Conservation (phyloP, 92 coral and sea anemone species). For the Bergia sp. region DNA sequence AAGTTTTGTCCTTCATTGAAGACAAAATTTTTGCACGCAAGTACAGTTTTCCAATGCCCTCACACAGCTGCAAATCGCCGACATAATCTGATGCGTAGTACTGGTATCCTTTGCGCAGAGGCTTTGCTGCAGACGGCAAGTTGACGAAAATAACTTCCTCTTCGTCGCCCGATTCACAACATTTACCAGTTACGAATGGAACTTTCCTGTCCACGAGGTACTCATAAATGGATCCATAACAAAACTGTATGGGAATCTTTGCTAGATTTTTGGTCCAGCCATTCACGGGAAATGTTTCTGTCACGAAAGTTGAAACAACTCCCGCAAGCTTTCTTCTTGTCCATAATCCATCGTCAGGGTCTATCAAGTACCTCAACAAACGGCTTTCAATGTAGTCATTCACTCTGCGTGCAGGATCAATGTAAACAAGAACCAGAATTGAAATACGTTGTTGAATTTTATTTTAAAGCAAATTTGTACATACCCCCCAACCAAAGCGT, state of each 20-base stretch:
- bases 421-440: background rate
- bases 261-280: constrained; percentile 24
- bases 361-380: background rate
- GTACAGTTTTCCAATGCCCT: background rate
- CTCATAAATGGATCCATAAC: background rate
- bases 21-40: constrained; percentile 5
- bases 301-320: background rate
- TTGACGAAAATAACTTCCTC: constrained; percentile 27
- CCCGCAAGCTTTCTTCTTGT: constrained; percentile 10
- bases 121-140: constrained; percentile 10
- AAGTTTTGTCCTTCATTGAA: constrained; percentile 16
- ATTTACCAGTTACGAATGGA: background rate
- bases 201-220: background rate
- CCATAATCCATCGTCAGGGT: constrained; percentile 16
- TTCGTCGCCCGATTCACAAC: constrained; percentile 9
- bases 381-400: constrained; percentile 18
- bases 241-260: constrained; percentile 3
- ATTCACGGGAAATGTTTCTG: constrained; percentile 27
- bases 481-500: background rate
- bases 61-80: constrained; percentile 25
- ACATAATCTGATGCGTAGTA: constrained; percentile 10
- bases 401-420: constrained; percentile 7
- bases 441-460: too few relatives aligned
- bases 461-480: background rate
- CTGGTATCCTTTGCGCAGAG: constrained; percentile 3